Percentiles rank a stretch among this genome's conserved stretches.
Evolutionary conservation across 1,140 invertebrate species (phyloP).

Genomic region (Portunus trituberculatus): DNA sequence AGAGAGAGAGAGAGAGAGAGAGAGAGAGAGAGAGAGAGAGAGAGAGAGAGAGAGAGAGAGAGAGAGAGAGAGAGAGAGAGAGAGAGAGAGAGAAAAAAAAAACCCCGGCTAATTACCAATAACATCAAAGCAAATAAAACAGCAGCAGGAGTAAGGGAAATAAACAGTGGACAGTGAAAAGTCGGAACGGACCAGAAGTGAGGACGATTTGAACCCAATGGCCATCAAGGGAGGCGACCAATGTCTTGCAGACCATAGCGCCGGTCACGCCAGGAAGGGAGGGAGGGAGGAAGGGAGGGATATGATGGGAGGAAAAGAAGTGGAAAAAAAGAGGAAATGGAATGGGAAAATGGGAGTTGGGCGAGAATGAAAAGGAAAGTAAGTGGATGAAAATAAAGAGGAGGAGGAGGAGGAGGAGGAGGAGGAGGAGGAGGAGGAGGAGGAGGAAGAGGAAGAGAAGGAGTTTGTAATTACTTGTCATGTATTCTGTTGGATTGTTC

Average conservation of each 20-base stretch:
- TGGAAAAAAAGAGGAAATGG: neutral
- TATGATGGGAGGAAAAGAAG: neutral
- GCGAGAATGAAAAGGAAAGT: neutral
- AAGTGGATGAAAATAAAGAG: neutral
- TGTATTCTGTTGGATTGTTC: too few species aligned
- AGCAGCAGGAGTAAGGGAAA: neutral
- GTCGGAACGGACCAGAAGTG: neutral
- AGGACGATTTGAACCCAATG: constrained; percentile 34
- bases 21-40: constrained; percentile 36
- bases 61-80: neutral
- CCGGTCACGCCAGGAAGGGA: neutral
- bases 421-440: neutral
- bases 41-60: constrained; percentile 33
- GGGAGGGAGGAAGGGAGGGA: neutral
- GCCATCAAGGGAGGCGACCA: neutral
- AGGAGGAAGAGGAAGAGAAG: neutral
- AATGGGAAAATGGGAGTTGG: neutral
- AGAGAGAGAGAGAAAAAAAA: constrained; percentile 18
- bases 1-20: neutral
- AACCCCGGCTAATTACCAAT: neutral
- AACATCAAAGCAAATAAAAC: too few species aligned
- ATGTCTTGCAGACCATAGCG: constrained; percentile 55
- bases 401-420: neutral
- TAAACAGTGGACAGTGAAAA: constrained; percentile 8
- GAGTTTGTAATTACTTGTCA: too few species aligned